Conservation (phyloP, 2,113 vertebrate species). For the Sapajus apella region DNA sequence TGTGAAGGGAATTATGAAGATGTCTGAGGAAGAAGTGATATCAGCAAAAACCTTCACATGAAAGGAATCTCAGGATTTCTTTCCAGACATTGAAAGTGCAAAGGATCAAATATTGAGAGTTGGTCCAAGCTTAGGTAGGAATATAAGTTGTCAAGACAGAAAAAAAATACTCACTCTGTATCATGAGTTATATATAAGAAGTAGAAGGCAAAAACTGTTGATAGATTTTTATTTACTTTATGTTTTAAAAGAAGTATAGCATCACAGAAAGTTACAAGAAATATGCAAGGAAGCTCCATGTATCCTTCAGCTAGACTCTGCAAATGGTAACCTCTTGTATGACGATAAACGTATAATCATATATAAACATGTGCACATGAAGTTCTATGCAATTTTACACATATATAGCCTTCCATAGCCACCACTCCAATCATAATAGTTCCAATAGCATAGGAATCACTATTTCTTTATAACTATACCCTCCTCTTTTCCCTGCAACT, state of each 20-base stretch:
- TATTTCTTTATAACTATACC: not conserved
- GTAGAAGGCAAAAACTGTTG: not conserved
- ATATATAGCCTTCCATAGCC: not conserved
- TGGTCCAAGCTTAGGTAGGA: not conserved
- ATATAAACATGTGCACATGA: not conserved
- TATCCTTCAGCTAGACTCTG: not conserved
- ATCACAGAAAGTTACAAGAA: not conserved
- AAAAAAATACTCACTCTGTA: not conserved
- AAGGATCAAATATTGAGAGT: not conserved
- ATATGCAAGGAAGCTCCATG: not conserved
- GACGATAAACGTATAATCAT: too few species aligned
- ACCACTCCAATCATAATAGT: not conserved
- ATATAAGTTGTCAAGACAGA: not conserved
- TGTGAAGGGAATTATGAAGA: not conserved
- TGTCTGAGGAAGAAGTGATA: not conserved
- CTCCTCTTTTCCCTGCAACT: not conserved
- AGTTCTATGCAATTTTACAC: not conserved
- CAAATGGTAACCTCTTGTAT: too few species aligned
- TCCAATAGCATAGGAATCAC: not conserved
- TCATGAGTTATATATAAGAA: not conserved
- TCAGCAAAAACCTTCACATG: not conserved
- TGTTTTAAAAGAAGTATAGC: not conserved
- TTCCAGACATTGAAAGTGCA: not conserved
- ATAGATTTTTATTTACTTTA: not conserved
- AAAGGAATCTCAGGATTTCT: not conserved